phyloP scores from a whole-genome alignment of 2,113 vertebrate genomes.

The Xyrauchen texanus region DNA sequence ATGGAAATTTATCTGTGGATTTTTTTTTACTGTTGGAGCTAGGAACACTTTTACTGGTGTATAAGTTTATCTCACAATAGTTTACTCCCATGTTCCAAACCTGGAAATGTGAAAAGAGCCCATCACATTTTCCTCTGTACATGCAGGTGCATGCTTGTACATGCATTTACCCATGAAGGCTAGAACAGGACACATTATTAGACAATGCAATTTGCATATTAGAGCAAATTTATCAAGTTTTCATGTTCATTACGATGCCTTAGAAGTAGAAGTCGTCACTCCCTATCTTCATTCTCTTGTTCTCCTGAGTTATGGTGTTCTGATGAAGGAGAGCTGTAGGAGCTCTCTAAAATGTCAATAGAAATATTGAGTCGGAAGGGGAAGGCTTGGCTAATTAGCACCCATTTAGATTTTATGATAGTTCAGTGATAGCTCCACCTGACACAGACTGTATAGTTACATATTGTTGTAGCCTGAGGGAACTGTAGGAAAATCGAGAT shows the following conservation, averaged over 20 bases:
- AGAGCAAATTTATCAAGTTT: not conserved
- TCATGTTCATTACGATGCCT: not conserved
- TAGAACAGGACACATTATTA: not conserved
- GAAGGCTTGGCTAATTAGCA: conserved; percentile 99
- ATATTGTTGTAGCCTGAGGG: conserved; percentile 99
- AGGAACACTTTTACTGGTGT: too few relatives aligned
- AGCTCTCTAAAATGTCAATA: conserved; percentile 99
- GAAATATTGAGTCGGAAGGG: conserved; percentile 99
- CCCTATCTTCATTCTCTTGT: conserved; percentile 45
- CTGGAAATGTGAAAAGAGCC: too few relatives aligned
- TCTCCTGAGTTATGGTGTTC: conserved; percentile 98
- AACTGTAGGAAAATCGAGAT: conserved; percentile 99
- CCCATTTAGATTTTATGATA: conserved; percentile 99
- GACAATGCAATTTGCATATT: conserved; percentile 2
- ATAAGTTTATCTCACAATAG: too few relatives aligned
- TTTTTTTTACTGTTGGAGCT: too few relatives aligned
- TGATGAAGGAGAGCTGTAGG: conserved; percentile 76
- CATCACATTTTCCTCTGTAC: too few relatives aligned
- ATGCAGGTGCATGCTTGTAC: not conserved
- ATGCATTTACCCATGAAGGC: not conserved
- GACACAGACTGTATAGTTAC: conserved; percentile 99
- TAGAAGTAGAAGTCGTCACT: conserved; percentile 71
- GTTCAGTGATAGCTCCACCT: conserved; percentile 99
- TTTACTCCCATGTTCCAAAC: too few relatives aligned
- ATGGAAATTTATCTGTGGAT: too few relatives aligned